These are phyloP conservation scores for Germaria angustata DNA, from an alignment of 2,888 invertebrate genomes.

Conservation along the genomic window DNA sequence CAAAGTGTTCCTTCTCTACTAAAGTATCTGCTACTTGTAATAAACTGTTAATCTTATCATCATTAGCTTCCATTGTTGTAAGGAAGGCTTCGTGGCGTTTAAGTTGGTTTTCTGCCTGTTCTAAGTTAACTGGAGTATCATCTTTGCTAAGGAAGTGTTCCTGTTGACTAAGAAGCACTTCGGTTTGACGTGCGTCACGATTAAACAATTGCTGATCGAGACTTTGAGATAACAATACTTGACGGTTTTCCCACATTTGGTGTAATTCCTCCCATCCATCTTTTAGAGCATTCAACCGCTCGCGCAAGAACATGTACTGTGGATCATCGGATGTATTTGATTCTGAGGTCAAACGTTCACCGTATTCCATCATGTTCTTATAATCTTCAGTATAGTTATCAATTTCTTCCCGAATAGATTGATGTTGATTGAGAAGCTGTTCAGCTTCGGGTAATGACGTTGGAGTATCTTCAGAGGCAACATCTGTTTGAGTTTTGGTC, in stretches of 20 bases:
- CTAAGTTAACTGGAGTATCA: slow-evolving; percentile 95
- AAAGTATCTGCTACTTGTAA: slow-evolving; percentile 95
- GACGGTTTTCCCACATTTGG: slow-evolving; percentile 99
- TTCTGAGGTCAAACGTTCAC: slow-evolving; percentile 94
- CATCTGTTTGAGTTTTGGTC: slow-evolving; percentile 99
- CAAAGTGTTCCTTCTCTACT: slow-evolving; percentile 96
- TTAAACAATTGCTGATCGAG: slow-evolving; percentile 97
- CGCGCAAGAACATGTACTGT: slow-evolving; percentile 99
- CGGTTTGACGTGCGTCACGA: slow-evolving; percentile 98
- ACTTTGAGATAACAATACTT: slow-evolving; percentile 95
- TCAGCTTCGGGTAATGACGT: slow-evolving; percentile 97
- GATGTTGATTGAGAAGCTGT: slow-evolving; percentile 97
- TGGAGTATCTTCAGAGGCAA: slow-evolving; percentile 97
- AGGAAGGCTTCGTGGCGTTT: slow-evolving; percentile 99
- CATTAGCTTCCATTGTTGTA: slow-evolving; percentile 99
- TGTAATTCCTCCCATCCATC: slow-evolving; percentile 99
- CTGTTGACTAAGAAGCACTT: slow-evolving; percentile 98
- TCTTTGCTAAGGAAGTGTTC: slow-evolving; percentile 98
- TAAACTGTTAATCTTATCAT: slow-evolving; percentile 98
- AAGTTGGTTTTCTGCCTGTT: slow-evolving; percentile 97
- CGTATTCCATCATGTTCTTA: slow-evolving; percentile 99
- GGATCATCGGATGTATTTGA: slow-evolving; percentile 95
- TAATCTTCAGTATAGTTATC: slow-evolving; percentile 99
- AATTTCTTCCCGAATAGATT: slow-evolving; percentile 99
- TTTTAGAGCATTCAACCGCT: slow-evolving; percentile 97